phyloP scores from a whole-genome alignment of 2,888 invertebrate species.

The Lissocephala sabroskyi region DNA sequence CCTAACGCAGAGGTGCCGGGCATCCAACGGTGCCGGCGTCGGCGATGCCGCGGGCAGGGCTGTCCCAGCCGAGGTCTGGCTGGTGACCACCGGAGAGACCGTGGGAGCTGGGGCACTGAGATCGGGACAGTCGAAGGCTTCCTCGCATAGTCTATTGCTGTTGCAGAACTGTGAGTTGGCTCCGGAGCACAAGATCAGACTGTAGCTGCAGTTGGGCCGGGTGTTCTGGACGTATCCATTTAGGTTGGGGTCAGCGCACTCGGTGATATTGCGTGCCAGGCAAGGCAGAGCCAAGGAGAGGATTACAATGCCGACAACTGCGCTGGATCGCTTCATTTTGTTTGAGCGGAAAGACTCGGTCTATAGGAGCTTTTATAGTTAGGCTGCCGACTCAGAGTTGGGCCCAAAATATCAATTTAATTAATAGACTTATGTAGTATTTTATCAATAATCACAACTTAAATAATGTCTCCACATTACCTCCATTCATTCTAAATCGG shows the following conservation, averaged over 20 bases:
- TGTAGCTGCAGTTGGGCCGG: conserved; percentile 25
- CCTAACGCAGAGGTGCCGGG: conserved; percentile 24
- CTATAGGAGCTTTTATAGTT: conserved; percentile 41
- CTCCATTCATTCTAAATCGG: too few relatives aligned
- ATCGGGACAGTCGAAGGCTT: conserved; percentile 16
- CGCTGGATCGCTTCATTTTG: conserved; percentile 36
- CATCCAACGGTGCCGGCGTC: conserved; percentile 4
- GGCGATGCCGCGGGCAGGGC: too few relatives aligned
- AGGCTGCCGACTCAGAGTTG: too few relatives aligned
- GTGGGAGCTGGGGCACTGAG: not conserved
- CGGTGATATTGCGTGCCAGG: conserved; percentile 18
- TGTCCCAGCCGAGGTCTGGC: too few relatives aligned
- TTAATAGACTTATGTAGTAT: too few relatives aligned
- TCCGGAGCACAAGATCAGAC: conserved; percentile 31
- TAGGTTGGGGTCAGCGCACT: conserved; percentile 13
- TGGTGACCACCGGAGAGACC: not conserved
- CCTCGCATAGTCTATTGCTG: conserved; percentile 6
- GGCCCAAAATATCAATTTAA: too few relatives aligned
- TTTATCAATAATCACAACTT: too few relatives aligned
- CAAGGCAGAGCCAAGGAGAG: conserved; percentile 10
- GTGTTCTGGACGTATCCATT: conserved; percentile 22
- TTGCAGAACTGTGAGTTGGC: conserved; percentile 30
- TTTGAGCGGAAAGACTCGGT: not conserved
- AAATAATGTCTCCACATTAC: too few relatives aligned
- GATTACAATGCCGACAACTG: conserved; percentile 13